Percentiles rank a stretch among this genome's conserved stretches.
phyloP scores from a whole-genome alignment of 2,888 invertebrate genomes.

The Esperia sulphurella region DNA sequence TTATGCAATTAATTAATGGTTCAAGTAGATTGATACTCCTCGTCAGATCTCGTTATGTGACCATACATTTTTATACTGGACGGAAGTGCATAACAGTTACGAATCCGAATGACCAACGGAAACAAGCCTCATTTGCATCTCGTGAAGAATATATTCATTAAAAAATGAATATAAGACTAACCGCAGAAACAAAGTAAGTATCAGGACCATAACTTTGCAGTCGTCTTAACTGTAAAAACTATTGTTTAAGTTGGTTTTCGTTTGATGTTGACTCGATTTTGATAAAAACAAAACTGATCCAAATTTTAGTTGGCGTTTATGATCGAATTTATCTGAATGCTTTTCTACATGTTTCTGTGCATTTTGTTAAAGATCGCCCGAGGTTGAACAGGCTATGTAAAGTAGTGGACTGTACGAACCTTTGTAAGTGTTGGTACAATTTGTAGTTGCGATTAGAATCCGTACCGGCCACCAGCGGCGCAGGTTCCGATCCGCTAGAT shows the following conservation, averaged over 20 bases:
- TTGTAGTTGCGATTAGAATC: constrained; percentile 34
- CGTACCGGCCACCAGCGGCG: constrained; percentile 25
- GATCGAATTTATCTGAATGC: too few relatives aligned
- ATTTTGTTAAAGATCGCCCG: constrained; percentile 29
- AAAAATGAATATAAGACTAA: too few relatives aligned
- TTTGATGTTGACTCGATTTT: too few relatives aligned
- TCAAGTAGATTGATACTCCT: constrained; percentile 31
- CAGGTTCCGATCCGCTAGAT: constrained; percentile 32
- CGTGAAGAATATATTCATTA: background rate
- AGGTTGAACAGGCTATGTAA: constrained; percentile 40
- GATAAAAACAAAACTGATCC: too few relatives aligned
- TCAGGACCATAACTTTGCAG: too few relatives aligned
- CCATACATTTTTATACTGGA: constrained; percentile 30
- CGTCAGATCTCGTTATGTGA: constrained; percentile 15
- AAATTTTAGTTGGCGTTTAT: constrained; percentile 20
- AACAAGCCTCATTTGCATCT: background rate
- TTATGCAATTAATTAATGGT: constrained; percentile 28
- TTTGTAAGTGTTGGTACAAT: constrained; percentile 31
- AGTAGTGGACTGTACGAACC: constrained; percentile 22
- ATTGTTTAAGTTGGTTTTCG: background rate
- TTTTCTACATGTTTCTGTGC: too few relatives aligned
- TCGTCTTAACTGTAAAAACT: background rate
- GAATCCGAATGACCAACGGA: too few relatives aligned
- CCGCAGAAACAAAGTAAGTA: too few relatives aligned
- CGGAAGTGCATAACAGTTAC: constrained; percentile 22